Conservation (phyloP, 64 coral and sea anemone genomes). For the Montipora efflorescens region DNA sequence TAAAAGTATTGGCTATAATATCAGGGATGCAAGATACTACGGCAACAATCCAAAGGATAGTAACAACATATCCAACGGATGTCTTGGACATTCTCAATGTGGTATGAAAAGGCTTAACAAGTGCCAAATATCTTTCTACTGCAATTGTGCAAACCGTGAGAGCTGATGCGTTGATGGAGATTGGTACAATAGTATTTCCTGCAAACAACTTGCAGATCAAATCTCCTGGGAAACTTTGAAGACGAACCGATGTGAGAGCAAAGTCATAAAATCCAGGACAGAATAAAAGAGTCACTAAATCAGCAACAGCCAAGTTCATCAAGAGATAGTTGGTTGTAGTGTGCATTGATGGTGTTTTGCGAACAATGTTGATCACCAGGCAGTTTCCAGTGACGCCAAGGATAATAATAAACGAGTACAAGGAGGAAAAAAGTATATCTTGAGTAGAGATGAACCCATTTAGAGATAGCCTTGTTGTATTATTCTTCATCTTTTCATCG, state of each 20-base stretch:
- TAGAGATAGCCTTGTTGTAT: too few relatives aligned
- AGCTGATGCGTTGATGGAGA: constrained; percentile 11
- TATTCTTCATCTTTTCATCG: too few relatives aligned
- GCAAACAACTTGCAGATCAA: constrained; percentile 42
- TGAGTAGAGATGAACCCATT: too few relatives aligned
- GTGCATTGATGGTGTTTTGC: constrained; percentile 53
- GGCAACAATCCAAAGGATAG: constrained; percentile 8
- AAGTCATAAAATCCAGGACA: constrained; percentile 42
- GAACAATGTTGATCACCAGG: constrained; percentile 17
- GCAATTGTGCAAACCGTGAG: constrained; percentile 36
- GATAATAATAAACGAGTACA: constrained; percentile 42
- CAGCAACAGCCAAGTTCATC: constrained; percentile 57
- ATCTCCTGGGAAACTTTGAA: background rate
- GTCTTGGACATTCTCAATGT: background rate
- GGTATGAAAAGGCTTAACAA: constrained; percentile 29
- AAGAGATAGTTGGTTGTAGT: constrained; percentile 66
- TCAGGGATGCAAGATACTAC: constrained; percentile 36
- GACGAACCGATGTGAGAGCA: constrained; percentile 31
- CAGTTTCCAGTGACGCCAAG: constrained; percentile 25
- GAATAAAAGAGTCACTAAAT: constrained; percentile 43
- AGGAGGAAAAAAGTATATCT: constrained; percentile 10
- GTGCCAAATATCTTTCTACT: constrained; percentile 52
- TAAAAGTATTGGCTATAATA: constrained; percentile 9
- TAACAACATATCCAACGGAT: background rate
- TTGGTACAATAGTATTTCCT: constrained; percentile 16